phyloP scores from a whole-genome alignment of 2,888 invertebrate genomes.

The Drosophila peninsularis region DNA sequence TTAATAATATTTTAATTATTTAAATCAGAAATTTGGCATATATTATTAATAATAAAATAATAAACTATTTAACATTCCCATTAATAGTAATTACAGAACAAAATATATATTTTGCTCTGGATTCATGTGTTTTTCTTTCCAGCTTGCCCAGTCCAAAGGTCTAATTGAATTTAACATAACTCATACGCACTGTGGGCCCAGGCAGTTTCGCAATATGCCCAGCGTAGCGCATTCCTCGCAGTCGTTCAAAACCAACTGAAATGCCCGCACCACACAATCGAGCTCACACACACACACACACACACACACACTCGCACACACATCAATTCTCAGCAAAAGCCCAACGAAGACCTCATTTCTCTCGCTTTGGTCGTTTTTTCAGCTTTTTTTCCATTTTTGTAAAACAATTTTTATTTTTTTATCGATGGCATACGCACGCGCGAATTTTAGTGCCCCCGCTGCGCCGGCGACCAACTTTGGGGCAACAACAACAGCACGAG shows the following conservation, averaged over 20 bases:
- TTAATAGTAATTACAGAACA: too few relatives aligned
- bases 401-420: conserved; percentile 77
- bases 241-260: conserved; percentile 52
- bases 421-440: conserved; percentile 80
- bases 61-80: too few relatives aligned
- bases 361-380: conserved; percentile 57
- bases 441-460: conserved; percentile 80
- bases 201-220: conserved; percentile 48
- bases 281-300: neutral
- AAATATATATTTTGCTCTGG: too few relatives aligned
- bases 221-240: conserved; percentile 58
- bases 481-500: conserved; percentile 50
- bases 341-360: conserved; percentile 75
- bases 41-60: too few relatives aligned
- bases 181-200: conserved; percentile 35
- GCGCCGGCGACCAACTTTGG: conserved; percentile 71
- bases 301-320: neutral
- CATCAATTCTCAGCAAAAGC: conserved; percentile 33
- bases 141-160: neutral
- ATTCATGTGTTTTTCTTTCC: neutral
- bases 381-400: conserved; percentile 58
- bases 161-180: conserved; percentile 24
- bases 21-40: too few relatives aligned
- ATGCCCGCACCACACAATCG: conserved; percentile 12
- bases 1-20: neutral